Conservation (phyloP, 2,888 invertebrate genomes). For the Leucozona laternaria region DNA sequence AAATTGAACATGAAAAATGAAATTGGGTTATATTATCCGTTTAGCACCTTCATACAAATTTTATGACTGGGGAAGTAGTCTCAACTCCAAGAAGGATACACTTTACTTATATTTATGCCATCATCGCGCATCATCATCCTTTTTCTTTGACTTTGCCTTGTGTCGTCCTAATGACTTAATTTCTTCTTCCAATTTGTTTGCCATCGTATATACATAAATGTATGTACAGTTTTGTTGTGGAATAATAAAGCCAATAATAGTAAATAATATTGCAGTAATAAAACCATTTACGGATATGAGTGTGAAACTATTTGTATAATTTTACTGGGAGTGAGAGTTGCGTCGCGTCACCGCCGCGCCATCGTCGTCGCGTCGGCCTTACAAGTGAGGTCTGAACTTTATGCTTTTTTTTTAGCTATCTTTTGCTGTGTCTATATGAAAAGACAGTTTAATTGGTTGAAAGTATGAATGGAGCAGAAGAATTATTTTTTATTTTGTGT, state of each 20-base stretch:
- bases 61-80: constrained; percentile 54
- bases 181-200: constrained; percentile 63
- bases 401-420: constrained; percentile 14
- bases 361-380: neutral
- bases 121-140: constrained; percentile 40
- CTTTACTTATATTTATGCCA: constrained; percentile 11
- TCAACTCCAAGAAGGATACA: constrained; percentile 51
- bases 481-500: neutral
- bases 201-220: neutral
- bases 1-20: constrained; percentile 48
- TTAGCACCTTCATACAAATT: constrained; percentile 74
- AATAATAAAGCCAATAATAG: constrained; percentile 69
- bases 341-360: neutral
- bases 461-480: constrained; percentile 17
- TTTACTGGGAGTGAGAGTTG: neutral
- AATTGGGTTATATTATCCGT: constrained; percentile 73
- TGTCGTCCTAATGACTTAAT: constrained; percentile 73
- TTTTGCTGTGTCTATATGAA: neutral
- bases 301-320: constrained; percentile 71
- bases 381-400: constrained; percentile 64
- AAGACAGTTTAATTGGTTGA: constrained; percentile 12
- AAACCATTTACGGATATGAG: constrained; percentile 59
- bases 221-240: constrained; percentile 20
- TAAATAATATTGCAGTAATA: constrained; percentile 69
- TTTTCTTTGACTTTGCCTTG: constrained; percentile 52